phyloP scores from a whole-genome alignment of 2,888 invertebrate species.

The Trachelus iudaicus region DNA sequence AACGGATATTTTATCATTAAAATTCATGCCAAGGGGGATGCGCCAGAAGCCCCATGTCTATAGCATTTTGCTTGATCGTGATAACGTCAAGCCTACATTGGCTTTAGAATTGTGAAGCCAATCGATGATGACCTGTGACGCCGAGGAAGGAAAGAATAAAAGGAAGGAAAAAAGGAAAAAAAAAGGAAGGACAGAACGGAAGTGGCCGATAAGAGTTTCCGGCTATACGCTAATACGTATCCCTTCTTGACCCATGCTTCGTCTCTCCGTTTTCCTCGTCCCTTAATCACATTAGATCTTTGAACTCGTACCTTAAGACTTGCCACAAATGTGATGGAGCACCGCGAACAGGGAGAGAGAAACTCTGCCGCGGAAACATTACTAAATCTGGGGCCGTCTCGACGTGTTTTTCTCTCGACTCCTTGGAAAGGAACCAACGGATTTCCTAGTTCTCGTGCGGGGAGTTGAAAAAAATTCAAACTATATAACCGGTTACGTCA shows the following conservation, averaged over 20 bases:
- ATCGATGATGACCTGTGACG: constrained; percentile 6
- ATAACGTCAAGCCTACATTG: constrained; percentile 30
- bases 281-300: neutral
- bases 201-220: neutral
- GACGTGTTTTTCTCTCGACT: constrained; percentile 3
- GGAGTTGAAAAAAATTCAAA: neutral
- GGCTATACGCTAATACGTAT: neutral
- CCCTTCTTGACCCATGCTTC: neutral
- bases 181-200: neutral
- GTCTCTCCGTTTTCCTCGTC: neutral
- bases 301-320: neutral
- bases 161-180: neutral
- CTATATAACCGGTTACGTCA: neutral
- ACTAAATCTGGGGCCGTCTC: neutral
- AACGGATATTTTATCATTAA: constrained; percentile 30
- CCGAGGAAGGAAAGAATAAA: neutral
- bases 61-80: constrained; percentile 27
- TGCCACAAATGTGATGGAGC: neutral
- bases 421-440: constrained; percentile 3
- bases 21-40: constrained; percentile 45
- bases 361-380: neutral
- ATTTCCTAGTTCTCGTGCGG: constrained; percentile 1
- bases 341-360: neutral
- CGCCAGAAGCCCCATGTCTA: neutral
- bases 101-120: constrained; percentile 9